Base-by-base conservation (phyloP, 2,797 vertebrate genomes). In the Cyclura pinguis region DNA sequence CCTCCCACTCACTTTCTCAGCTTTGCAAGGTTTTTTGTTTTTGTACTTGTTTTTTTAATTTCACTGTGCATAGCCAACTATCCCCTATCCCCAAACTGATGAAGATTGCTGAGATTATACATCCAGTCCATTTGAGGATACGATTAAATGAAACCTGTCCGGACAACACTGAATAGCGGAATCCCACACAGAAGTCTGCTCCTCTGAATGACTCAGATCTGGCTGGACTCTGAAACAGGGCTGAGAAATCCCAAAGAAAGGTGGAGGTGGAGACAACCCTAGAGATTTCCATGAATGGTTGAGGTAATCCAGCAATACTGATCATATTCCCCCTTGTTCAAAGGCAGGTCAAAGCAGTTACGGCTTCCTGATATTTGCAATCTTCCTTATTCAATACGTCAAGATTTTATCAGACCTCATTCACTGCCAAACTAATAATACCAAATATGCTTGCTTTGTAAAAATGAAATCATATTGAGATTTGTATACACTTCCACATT, bases 181-280 rank as follows among this genome's bases (percentile, higher is more conserved):
- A 92, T 84, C 85, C 59, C 88, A 89, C 50, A 86, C 88, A 92
- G 78, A 78, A 77, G 64, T 86, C 64, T 35, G 1, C 14, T 87
- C 88, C 84, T 69, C 52, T 35, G 47, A n/a, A 89, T 92, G 91
- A 89, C 84, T 92, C 88, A 86, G 59, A 32, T 59, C 50, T 78
- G 59, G 80, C 59, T 92, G 88, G 88, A 72, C 73, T 86, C 72
- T 62, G 20, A 84, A 78, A 57, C 0, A 52, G 57, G 29, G 38
- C 80, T 77, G 73, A 16, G 74, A 35, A 83, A 55, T 62, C 64
- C 82, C 35, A 35, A 74, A 42, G 57, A 82, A 74, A 86, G 32
- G 35, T 20, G 32, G 69, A 84, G 78, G 80, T 52, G 72, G 62
- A 32, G 52, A 14, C 10, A 77, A 35, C 72, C 50, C 87, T 69